These are phyloP conservation scores for Bucorvus abyssinicus DNA, from an alignment of 2,797 vertebrate genomes.

Conservation along the genomic window DNA sequence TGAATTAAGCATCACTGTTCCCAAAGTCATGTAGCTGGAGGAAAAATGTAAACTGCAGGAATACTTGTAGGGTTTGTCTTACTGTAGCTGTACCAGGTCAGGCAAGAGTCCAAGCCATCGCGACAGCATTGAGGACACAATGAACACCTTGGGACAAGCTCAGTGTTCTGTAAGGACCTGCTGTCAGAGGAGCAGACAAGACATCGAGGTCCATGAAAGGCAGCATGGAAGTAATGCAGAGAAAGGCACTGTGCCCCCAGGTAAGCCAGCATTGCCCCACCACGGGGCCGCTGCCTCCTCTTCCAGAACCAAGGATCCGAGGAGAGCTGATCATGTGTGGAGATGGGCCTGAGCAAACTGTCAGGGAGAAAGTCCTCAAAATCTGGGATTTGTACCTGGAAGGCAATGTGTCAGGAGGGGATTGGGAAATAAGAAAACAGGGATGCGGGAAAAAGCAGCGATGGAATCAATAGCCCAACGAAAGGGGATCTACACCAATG, in stretches of 20 bases:
- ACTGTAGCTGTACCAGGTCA: background rate
- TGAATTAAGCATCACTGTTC: background rate
- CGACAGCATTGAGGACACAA: background rate
- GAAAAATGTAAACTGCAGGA: background rate
- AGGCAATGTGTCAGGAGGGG: background rate
- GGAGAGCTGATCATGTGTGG: background rate
- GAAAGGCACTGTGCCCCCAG: background rate
- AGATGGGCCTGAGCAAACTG: background rate
- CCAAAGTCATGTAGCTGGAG: background rate
- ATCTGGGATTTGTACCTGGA: background rate
- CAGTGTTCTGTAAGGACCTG: background rate
- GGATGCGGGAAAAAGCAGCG: background rate
- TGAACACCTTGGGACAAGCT: background rate
- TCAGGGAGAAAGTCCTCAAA: background rate
- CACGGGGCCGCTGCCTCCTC: background rate
- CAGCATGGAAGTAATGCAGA: background rate
- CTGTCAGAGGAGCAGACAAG: background rate
- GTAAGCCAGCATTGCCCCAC: background rate
- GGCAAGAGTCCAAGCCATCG: background rate
- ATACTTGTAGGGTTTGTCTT: background rate
- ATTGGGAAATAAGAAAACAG: background rate
- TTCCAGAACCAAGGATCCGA: background rate
- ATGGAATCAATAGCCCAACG: no score
- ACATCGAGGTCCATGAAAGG: rapidly evolving
- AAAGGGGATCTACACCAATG: no score